Evolutionary conservation across 2,888 invertebrate genomes (phyloP).

Genomic region (Andricus curvator): DNA sequence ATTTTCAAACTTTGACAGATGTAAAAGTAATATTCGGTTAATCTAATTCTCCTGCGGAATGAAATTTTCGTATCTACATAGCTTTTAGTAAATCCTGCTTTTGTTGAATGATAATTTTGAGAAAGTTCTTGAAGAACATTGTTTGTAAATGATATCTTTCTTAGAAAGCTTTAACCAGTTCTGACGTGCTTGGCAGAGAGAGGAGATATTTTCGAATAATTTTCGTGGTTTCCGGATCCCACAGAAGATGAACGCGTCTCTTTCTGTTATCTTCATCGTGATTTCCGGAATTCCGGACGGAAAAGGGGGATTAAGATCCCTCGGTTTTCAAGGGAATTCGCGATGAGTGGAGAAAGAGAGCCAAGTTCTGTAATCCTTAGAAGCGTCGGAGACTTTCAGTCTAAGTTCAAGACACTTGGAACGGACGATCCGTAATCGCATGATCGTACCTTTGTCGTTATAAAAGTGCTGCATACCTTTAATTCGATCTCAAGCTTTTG

Average conservation of each 20-base stretch:
- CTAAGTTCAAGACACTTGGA: constrained; percentile 19
- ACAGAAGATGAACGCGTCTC: not conserved
- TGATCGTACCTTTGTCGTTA: constrained; percentile 17
- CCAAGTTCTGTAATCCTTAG: constrained; percentile 28
- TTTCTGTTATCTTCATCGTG: not conserved
- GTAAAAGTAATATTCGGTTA: too few species aligned
- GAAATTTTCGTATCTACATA: too few species aligned
- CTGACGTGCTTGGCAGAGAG: not conserved
- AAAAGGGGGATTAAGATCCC: constrained; percentile 22
- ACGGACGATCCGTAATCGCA: constrained; percentile 7
- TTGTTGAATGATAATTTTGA: too few species aligned
- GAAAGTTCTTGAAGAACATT: too few species aligned
- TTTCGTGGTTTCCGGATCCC: not conserved
- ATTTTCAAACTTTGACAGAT: too few species aligned
- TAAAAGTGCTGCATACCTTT: constrained; percentile 10
- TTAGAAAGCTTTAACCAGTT: not conserved
- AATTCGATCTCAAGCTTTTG: not conserved
- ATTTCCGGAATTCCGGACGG: not conserved
- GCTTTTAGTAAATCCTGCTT: too few species aligned
- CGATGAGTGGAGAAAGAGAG: constrained; percentile 15
- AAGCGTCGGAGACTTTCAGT: constrained; percentile 10
- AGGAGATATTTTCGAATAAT: not conserved
- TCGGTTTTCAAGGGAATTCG: constrained; percentile 9
- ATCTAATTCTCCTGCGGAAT: too few species aligned
- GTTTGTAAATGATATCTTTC: not conserved